Percentiles rank a stretch among this genome's conserved stretches.
These are phyloP conservation scores for Poecile atricapillus DNA, from an alignment of 2,113 vertebrate species.

Conservation along the genomic window DNA sequence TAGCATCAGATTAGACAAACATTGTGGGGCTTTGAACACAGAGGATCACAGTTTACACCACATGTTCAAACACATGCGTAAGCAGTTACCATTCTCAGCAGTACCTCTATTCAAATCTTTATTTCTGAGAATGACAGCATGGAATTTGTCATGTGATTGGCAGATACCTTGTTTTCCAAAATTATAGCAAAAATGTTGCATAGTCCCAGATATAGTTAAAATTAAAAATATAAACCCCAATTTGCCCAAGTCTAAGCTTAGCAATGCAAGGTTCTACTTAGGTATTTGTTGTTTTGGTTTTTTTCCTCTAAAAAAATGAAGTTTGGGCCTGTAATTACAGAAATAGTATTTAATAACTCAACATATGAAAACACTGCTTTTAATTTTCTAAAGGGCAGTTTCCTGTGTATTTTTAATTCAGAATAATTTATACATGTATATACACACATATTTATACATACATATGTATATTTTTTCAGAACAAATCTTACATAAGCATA, in stretches of 20 bases:
- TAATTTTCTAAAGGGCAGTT: background rate
- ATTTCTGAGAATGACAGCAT: background rate
- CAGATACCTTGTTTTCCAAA: background rate
- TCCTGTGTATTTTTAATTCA: background rate
- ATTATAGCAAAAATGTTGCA: background rate
- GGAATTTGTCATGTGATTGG: background rate
- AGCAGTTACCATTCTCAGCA: slow-evolving; percentile 3
- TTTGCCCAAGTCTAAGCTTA: background rate
- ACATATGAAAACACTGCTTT: background rate
- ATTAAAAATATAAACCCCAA: background rate
- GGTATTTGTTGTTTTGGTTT: background rate
- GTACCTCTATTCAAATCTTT: background rate
- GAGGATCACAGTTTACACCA: background rate
- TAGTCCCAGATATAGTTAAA: background rate
- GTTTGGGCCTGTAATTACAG: background rate
- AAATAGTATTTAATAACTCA: background rate
- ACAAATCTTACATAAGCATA: background rate
- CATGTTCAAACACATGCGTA: background rate
- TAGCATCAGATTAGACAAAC: background rate
- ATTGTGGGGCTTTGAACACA: background rate
- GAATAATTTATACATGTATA: background rate
- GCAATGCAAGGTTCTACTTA: background rate
- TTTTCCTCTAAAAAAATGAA: background rate
- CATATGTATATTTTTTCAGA: background rate
- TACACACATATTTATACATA: background rate